Base-by-base conservation (phyloP, 1,140 invertebrate genomes). In the Theocolax elegans region DNA sequence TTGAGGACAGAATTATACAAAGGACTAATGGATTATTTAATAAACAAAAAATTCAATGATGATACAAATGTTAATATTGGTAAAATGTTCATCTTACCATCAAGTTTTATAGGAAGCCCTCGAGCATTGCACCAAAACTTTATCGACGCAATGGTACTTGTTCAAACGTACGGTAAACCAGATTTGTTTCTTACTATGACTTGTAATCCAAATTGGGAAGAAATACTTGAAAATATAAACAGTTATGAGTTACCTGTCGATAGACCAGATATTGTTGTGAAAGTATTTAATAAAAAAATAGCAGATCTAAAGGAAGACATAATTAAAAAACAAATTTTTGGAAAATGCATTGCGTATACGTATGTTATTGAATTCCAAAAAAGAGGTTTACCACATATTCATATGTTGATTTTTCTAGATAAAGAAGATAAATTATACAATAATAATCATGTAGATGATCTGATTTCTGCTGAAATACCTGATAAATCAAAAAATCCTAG, bases 401-500 rank as follows among this genome's bases (percentile, higher is more conserved):
- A 72, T 56, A 46, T 72, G 59, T 67, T 68, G 19, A 31, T 72
- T 42, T 72, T 48, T 35, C 31, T 72, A 35, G 27, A 67, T 48
- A 60, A 67, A 67, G 31, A 62, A 9, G 19, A 67, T 42, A 60
- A 59, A 40, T 60, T 72, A 3, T n/a, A 44, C 9, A 54, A 54
- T 25, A n/a, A 15, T 31, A 48, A 70, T 46, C 1, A 27, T 17
- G 46, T 71, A 13, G 69, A 72, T 46, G 44, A 71, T 48, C 12
- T 71, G 6, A 67, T 72, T 23, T 31, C 31, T 23, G 64, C 66
- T 17, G 66, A 72, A 65, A 72, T 72, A 51, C 71, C 66, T 3
- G 27, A 72, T 68, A 2, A 68, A 49, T 40, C 13, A 4, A 40
- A 21, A 27, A 42, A 60, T 60, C 63, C 54, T 17, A 29, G 38